These are phyloP conservation scores for Equus przewalskii DNA, from an alignment of 2,113 vertebrate genomes.

Conservation along the genomic window DNA sequence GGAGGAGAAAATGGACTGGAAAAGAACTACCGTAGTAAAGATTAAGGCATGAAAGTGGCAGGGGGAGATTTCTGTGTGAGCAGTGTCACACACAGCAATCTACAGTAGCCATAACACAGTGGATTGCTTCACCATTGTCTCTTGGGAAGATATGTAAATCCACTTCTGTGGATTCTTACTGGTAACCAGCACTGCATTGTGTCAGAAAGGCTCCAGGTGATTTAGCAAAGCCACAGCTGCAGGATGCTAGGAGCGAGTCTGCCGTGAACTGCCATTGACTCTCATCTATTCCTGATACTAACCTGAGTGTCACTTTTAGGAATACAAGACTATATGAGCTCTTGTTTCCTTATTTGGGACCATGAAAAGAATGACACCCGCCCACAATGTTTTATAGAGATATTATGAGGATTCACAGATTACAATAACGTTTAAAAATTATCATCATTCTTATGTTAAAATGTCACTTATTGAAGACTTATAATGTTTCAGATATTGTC, in stretches of 20 bases:
- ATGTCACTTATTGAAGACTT: background rate
- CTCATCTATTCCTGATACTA: background rate
- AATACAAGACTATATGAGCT: background rate
- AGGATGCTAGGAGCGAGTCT: background rate
- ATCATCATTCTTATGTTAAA: background rate
- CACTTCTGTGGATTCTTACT: background rate
- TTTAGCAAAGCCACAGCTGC: background rate
- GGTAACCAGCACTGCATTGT: background rate
- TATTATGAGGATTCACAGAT: background rate
- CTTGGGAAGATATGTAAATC: background rate
- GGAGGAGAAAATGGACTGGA: background rate
- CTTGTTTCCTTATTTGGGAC: background rate
- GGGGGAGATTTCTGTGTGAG: background rate
- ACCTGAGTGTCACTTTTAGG: background rate
- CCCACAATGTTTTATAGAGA: background rate
- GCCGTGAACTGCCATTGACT: background rate
- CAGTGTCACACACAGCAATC: too few species aligned
- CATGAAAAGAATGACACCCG: background rate
- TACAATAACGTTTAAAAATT: background rate
- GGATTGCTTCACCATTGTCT: background rate
- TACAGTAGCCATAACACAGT: background rate
- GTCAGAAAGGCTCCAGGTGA: background rate
- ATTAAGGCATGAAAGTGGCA: background rate
- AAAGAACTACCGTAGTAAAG: background rate
- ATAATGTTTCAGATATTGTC: conserved; percentile 6